Conservation (phyloP, 1,140 invertebrate species). For the Bombus sylvicola region DNA sequence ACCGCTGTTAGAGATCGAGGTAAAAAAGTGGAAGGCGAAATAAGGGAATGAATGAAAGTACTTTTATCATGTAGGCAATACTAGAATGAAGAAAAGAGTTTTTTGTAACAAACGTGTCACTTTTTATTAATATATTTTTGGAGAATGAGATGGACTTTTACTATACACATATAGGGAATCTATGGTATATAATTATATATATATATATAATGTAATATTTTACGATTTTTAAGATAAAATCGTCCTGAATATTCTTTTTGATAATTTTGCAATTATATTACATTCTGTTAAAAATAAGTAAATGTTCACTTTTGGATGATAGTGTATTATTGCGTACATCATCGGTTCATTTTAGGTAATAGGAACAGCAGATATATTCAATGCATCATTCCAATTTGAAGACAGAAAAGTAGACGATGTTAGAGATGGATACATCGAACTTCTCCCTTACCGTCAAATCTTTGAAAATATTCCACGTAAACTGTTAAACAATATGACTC, state of each 20-base stretch:
- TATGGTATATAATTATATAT: no score
- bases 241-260: no score
- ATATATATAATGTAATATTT: no score
- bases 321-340: background rate
- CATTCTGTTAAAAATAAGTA: background rate
- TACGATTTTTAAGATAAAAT: no score
- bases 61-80: background rate
- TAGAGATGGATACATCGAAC: slow-evolving; percentile 87
- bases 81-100: background rate
- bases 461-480: slow-evolving; percentile 83
- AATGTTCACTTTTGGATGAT: background rate
- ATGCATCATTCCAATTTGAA: slow-evolving; percentile 48
- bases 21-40: slow-evolving; percentile 75
- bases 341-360: slow-evolving; percentile 56
- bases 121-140: background rate
- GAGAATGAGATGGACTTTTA: no score
- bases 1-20: slow-evolving; percentile 86
- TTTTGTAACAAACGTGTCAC: background rate
- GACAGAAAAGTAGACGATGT: slow-evolving; percentile 83
- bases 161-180: background rate
- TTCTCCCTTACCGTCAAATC: slow-evolving; percentile 83
- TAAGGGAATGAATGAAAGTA: no score
- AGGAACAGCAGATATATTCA: slow-evolving; percentile 64
- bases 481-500: slow-evolving; percentile 62
- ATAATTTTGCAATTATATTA: no score